A percentile compares a stretch with the other conserved stretches of the same genome.
These are phyloP conservation scores for Litocranius walleri DNA, from an alignment of 2,113 vertebrate species.

Conservation along the genomic window DNA sequence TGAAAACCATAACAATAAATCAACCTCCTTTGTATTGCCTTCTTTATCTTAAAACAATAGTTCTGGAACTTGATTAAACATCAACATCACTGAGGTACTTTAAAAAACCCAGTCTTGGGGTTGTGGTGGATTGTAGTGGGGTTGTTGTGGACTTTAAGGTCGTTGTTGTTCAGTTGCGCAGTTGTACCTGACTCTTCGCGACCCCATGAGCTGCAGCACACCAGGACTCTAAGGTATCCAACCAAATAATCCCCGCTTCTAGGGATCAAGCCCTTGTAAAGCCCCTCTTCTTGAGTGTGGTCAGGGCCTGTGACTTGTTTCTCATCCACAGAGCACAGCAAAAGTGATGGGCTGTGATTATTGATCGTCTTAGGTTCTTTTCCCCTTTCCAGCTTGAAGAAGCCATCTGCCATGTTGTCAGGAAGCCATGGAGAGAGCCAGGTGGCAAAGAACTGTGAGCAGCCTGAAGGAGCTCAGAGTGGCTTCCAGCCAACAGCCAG, in stretches of 20 bases:
- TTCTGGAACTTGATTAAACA: not conserved
- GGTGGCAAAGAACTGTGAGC: not conserved
- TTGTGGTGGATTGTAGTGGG: not conserved
- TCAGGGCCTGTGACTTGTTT: not conserved
- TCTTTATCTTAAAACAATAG: not conserved
- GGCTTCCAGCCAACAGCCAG: not conserved
- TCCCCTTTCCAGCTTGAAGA: not conserved
- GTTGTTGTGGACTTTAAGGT: not conserved
- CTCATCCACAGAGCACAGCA: not conserved
- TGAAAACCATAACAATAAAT: not conserved
- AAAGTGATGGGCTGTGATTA: not conserved
- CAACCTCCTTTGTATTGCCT: not conserved
- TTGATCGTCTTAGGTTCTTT: not conserved
- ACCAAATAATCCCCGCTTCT: not conserved
- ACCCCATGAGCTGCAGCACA: not conserved
- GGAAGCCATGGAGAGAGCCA: not conserved
- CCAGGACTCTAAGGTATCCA: not conserved
- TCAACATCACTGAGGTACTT: not conserved
- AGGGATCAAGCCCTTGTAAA: not conserved
- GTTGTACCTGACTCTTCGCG: accelerated
- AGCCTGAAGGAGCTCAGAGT: not conserved
- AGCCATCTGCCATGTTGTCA: not conserved
- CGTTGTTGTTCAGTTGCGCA: not conserved
- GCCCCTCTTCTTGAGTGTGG: not conserved
- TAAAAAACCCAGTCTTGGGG: not conserved